These are phyloP conservation scores for Gallinago solitaria DNA, from an alignment of 2,797 vertebrate genomes.

Conservation along the genomic window DNA sequence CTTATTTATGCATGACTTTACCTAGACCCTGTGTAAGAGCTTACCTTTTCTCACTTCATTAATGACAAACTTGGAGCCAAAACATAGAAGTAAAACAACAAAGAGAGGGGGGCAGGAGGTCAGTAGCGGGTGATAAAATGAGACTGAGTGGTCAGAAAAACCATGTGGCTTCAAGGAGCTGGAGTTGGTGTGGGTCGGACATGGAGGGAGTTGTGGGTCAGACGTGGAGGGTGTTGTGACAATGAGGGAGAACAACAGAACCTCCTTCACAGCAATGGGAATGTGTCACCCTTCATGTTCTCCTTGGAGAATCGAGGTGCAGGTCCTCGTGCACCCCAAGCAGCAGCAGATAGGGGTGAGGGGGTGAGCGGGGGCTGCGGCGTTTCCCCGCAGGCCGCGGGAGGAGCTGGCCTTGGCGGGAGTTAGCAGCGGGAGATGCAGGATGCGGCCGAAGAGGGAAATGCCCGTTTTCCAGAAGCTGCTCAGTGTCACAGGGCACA, in stretches of 20 bases:
- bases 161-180: neutral
- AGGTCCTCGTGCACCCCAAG: neutral
- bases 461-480: neutral
- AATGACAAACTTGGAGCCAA: neutral
- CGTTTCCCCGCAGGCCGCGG: neutral
- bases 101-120: neutral
- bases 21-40: neutral
- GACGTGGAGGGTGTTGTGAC: neutral
- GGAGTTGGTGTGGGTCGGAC: neutral
- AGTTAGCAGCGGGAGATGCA: neutral
- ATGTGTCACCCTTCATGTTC: neutral
- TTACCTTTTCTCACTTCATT: neutral
- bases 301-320: neutral
- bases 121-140: neutral
- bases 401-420: neutral
- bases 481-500: neutral
- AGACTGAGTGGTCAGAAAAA: neutral
- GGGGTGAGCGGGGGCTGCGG: neutral
- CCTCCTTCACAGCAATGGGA: neutral
- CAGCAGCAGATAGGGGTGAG: neutral
- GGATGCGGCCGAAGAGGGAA: neutral
- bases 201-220: neutral
- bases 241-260: neutral
- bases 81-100: neutral
- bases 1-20: neutral